Conservation (phyloP, 37 sponge, comb jelly and placozoan genomes). For the Spongilla lacustris region DNA sequence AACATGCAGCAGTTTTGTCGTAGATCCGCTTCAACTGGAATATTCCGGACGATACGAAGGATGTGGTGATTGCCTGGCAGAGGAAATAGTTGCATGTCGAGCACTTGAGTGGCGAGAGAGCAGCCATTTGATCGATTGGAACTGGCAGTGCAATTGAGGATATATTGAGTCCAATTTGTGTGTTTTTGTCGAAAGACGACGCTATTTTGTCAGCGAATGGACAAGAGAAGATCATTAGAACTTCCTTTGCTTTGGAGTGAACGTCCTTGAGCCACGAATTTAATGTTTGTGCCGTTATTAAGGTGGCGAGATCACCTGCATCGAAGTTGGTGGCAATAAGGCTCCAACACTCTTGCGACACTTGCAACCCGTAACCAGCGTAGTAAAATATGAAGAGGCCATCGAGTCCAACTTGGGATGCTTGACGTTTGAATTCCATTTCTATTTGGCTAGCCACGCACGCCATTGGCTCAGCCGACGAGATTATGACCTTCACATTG, state of each 20-base stretch:
- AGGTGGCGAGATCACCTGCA: neutral
- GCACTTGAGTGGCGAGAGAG: neutral
- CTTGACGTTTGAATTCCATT: neutral
- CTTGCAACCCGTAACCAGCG: neutral
- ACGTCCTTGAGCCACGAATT: neutral
- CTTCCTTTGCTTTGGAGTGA: neutral
- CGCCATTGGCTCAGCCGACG: neutral
- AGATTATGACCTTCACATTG: neutral
- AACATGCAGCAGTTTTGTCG: neutral
- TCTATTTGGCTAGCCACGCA: neutral
- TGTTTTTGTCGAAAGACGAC: neutral
- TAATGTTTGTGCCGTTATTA: neutral
- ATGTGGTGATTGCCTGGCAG: neutral
- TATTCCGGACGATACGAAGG: neutral
- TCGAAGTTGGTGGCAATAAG: neutral
- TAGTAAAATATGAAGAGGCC: neutral
- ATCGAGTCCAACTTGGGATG: neutral
- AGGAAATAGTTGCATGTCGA: neutral
- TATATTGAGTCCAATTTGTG: neutral
- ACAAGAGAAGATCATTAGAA: neutral
- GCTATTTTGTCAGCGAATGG: neutral
- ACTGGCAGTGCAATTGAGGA: neutral
- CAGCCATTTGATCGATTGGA: neutral
- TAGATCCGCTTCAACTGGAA: neutral
- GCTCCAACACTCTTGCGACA: neutral